Conservation (phyloP, 37 sponge, comb jelly and placozoan species). For the Petrosia ficiformis region DNA sequence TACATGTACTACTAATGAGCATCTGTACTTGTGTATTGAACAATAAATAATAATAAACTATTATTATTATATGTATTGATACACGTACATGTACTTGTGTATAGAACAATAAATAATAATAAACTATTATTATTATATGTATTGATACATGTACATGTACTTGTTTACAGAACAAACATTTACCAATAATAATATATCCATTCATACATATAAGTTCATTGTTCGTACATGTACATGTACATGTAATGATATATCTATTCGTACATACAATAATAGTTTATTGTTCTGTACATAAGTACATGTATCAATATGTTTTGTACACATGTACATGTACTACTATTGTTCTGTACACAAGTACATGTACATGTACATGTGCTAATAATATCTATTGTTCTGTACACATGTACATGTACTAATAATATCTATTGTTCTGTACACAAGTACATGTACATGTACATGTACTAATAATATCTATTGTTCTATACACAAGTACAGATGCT, state of each 20-base stretch:
- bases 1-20: too few species aligned
- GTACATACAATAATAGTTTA: background rate
- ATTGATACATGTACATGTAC: background rate
- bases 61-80: too few species aligned
- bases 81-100: too few species aligned
- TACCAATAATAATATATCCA: background rate
- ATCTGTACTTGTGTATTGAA: too few species aligned
- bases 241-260: background rate
- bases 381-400: background rate
- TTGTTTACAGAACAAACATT: background rate
- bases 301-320: background rate
- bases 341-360: background rate
- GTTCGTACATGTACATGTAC: background rate
- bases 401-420: background rate
- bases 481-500: too few species aligned
- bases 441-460: slow-evolving; percentile 1
- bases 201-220: background rate
- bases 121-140: too few species aligned
- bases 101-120: too few species aligned
- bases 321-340: background rate
- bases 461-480: background rate
- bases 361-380: background rate
- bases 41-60: too few species aligned
- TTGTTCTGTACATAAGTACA: background rate
- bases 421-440: background rate